phyloP scores from a whole-genome alignment of 2,113 vertebrate genomes.

The Albula glossodonta region DNA sequence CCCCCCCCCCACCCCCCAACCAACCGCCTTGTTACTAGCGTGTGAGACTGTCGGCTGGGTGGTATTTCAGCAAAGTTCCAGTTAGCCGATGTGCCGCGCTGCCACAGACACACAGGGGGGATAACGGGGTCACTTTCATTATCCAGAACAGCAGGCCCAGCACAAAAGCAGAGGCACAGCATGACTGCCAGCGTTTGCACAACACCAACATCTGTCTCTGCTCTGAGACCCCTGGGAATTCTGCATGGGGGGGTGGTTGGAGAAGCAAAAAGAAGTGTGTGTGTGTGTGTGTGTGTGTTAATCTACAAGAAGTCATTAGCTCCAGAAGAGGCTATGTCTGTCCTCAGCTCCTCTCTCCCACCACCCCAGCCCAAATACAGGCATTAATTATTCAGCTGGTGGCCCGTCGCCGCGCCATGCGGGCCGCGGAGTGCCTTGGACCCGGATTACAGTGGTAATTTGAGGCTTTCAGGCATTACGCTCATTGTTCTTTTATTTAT shows the following conservation, averaged over 20 bases:
- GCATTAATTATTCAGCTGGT: conserved; percentile 9
- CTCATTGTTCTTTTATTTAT: conserved; percentile 34
- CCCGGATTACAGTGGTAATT: conserved; percentile 29
- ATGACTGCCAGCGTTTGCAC: conserved; percentile 3
- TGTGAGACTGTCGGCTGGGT: not conserved
- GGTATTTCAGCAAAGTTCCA: not conserved
- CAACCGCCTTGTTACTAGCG: not conserved
- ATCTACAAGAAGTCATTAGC: conserved; percentile 1
- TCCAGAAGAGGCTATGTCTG: not conserved
- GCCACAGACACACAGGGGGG: not conserved
- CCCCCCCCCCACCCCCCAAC: not conserved
- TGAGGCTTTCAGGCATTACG: conserved; percentile 30
- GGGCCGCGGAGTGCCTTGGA: conserved; percentile 4
- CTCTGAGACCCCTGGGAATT: not conserved
- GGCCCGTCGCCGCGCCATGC: not conserved
- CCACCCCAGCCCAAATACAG: not conserved
- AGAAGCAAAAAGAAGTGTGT: not conserved
- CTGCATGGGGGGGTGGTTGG: not conserved
- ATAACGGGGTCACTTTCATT: not conserved
- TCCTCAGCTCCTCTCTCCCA: not conserved
- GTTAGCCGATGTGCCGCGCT: not conserved
- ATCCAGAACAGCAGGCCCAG: not conserved
- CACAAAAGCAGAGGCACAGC: not conserved
- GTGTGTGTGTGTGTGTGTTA: not conserved
- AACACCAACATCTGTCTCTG: conserved; percentile 11